phyloP scores from a whole-genome alignment of 2,888 invertebrate species.

The Drosophila kokeensis region DNA sequence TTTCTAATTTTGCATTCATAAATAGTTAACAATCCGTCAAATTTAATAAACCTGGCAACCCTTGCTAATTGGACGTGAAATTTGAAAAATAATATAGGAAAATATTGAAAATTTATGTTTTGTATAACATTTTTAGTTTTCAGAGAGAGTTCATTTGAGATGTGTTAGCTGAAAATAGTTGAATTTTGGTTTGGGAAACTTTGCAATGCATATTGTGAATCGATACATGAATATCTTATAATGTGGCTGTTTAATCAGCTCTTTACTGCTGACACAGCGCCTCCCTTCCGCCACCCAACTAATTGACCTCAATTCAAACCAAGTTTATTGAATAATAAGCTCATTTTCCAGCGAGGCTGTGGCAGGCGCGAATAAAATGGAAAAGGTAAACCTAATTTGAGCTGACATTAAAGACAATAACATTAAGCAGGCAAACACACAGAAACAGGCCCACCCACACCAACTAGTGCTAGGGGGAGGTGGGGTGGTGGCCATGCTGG shows the following conservation, averaged over 20 bases:
- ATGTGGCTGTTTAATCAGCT: not conserved
- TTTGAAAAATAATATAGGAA: too few relatives aligned
- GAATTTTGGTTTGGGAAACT: not conserved
- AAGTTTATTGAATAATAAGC: constrained; percentile 20
- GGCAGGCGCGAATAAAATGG: constrained; percentile 7
- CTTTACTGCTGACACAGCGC: not conserved
- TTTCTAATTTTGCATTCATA: not conserved
- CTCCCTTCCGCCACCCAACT: not conserved
- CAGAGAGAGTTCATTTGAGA: not conserved
- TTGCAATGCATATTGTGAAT: not conserved
- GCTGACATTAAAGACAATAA: constrained; percentile 44
- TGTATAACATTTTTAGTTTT: not conserved
- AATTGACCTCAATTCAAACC: not conserved
- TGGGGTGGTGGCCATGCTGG: not conserved
- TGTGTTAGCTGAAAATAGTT: not conserved
- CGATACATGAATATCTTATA: not conserved
- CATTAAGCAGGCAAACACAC: constrained; percentile 5
- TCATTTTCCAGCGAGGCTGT: constrained; percentile 15
- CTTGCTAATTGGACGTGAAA: not conserved
- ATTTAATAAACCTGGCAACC: not conserved
- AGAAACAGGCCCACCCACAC: not conserved
- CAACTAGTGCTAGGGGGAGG: not conserved
- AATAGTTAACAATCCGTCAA: not conserved
- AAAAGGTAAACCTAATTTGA: constrained; percentile 62
- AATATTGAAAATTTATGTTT: too few relatives aligned